A percentile compares a stretch with the other conserved stretches of the same genome.
Evolutionary conservation across 2,113 vertebrate genomes (phyloP).

Genomic region (Lepisosteus oculatus): DNA sequence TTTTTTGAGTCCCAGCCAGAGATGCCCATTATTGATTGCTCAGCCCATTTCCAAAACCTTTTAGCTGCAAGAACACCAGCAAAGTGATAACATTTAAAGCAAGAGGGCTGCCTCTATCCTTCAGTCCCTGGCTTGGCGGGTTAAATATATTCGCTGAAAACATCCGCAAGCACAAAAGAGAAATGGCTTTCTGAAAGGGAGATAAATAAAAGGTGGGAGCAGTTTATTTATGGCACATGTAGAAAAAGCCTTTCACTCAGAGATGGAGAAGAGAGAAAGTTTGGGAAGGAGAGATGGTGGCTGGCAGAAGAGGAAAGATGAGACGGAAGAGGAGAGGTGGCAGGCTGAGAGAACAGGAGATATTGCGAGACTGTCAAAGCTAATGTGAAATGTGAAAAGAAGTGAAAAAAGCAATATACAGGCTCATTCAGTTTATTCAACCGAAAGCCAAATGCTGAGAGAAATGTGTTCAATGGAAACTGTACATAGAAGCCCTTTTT

Average conservation of each 20-base stretch:
- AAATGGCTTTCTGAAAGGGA: neutral
- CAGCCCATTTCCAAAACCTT: conserved; percentile 38
- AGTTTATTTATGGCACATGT: neutral
- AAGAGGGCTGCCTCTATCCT: neutral
- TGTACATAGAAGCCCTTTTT: conserved; percentile 1
- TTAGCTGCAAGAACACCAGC: conserved; percentile 18
- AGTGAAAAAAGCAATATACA: neutral
- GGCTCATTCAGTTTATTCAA: conserved; percentile 1
- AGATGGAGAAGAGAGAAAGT: neutral
- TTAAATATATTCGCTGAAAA: neutral
- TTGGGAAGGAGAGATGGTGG: neutral
- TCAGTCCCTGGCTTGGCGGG: neutral
- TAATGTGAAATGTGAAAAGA: neutral
- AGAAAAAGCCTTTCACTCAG: neutral
- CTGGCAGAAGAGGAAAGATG: neutral
- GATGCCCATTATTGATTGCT: conserved; percentile 37
- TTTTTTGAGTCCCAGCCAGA: conserved; percentile 27
- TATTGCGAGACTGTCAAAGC: neutral
- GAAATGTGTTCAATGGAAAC: neutral
- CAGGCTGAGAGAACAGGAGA: neutral
- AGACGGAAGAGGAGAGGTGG: neutral
- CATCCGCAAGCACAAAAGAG: conserved; percentile 6
- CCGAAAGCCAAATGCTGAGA: neutral
- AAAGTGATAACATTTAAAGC: neutral
- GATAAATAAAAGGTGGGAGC: neutral